Evolutionary conservation across 2,797 vertebrate species (phyloP).

Genomic region (Lycodopsis pacificus): DNA sequence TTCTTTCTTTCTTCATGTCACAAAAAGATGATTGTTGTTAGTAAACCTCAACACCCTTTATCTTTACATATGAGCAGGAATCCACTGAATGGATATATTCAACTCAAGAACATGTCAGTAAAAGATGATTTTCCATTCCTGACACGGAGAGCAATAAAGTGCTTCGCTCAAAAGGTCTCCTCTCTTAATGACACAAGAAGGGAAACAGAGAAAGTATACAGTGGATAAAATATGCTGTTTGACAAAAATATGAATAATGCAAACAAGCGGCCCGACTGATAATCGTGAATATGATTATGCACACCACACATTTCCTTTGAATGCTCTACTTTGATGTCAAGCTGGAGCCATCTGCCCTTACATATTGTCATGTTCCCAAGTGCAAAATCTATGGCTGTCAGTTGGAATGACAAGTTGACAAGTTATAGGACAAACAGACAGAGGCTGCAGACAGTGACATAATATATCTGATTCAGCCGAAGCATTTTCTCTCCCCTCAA

Average conservation of each 20-base stretch:
- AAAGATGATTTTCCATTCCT: slow-evolving; percentile 36
- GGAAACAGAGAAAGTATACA: slow-evolving; percentile 1
- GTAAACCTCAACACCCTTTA: neutral
- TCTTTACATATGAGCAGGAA: neutral
- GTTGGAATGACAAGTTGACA: slow-evolving; percentile 19
- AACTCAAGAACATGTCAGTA: slow-evolving; percentile 1
- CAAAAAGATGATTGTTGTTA: neutral
- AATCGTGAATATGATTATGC: slow-evolving; percentile 34
- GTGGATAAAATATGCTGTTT: slow-evolving; percentile 48
- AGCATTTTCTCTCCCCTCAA: slow-evolving; percentile 36
- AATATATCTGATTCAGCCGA: slow-evolving; percentile 39
- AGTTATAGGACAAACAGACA: slow-evolving; percentile 17
- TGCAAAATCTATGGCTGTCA: slow-evolving; percentile 8
- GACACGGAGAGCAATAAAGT: slow-evolving; percentile 24
- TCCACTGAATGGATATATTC: slow-evolving; percentile 20
- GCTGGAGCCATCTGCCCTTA: slow-evolving; percentile 7
- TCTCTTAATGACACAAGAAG: neutral
- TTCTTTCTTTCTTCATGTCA: too few relatives aligned
- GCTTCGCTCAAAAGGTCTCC: slow-evolving; percentile 21
- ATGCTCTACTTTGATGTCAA: slow-evolving; percentile 30
- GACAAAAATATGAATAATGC: slow-evolving; percentile 54
- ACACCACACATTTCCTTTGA: slow-evolving; percentile 19
- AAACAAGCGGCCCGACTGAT: slow-evolving; percentile 29
- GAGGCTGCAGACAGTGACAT: slow-evolving; percentile 33
- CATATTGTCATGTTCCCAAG: slow-evolving; percentile 11